A percentile compares a stretch with the other conserved stretches of the same genome.
phyloP scores from a whole-genome alignment of 2,797 vertebrate species.

The Petrocephalus sullivani region DNA sequence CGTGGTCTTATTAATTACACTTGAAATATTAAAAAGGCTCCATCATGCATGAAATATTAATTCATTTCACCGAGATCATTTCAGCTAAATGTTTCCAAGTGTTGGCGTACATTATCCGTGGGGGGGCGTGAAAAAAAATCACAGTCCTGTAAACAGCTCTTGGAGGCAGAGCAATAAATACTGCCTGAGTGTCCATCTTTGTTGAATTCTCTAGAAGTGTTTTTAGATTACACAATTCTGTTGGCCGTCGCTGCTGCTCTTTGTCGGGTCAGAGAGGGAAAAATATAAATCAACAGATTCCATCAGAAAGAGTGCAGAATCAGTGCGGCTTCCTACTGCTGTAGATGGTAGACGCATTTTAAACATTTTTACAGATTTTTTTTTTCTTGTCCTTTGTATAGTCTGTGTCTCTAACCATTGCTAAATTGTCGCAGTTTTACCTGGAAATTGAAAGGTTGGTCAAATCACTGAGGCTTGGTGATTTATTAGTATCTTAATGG shows the following conservation, averaged over 20 bases:
- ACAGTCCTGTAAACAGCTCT: constrained; percentile 39
- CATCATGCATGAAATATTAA: constrained; percentile 68
- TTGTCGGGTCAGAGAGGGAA: not conserved
- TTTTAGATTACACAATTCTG: not conserved
- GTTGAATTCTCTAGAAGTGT: constrained; percentile 12
- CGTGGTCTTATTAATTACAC: constrained; percentile 64
- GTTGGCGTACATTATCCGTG: constrained; percentile 56
- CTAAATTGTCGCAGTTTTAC: not conserved
- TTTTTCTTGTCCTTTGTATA: not conserved
- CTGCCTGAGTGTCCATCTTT: constrained; percentile 21
- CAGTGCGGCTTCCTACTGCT: not conserved
- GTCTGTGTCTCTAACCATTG: not conserved
- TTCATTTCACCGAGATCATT: constrained; percentile 60
- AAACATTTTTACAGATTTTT: not conserved
- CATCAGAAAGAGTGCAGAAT: not conserved
- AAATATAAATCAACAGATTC: constrained; percentile 20
- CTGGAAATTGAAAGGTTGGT: not conserved
- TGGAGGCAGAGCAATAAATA: constrained; percentile 29
- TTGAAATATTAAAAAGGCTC: constrained; percentile 69
- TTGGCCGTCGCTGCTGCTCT: not conserved
- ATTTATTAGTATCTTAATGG: not conserved
- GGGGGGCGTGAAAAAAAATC: constrained; percentile 29
- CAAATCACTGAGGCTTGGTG: not conserved
- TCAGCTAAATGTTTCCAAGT: constrained; percentile 56
- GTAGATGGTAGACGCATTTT: not conserved